A percentile compares a stretch with the other conserved stretches of the same genome.
Conservation (phyloP, 2,797 vertebrate genomes). For the Smutsia gigantea region DNA sequence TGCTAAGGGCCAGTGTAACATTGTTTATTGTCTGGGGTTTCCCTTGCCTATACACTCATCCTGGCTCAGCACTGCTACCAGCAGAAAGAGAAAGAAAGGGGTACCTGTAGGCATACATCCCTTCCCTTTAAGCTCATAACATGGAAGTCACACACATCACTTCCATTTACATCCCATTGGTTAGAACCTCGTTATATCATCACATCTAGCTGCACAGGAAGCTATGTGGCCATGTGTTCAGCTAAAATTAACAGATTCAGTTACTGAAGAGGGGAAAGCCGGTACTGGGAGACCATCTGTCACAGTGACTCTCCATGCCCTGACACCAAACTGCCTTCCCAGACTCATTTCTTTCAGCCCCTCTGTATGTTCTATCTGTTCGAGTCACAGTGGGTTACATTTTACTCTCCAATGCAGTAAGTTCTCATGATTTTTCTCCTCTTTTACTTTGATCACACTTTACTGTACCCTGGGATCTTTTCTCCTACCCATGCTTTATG, state of each 20-base stretch:
- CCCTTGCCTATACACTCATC: neutral
- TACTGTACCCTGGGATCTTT: neutral
- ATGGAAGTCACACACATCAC: neutral
- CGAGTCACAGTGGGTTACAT: neutral
- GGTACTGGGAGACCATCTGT: neutral
- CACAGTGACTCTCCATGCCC: neutral
- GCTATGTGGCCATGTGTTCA: neutral
- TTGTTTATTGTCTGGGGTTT: neutral
- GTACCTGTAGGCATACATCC: neutral
- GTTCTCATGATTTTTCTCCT: neutral
- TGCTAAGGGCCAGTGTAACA: neutral
- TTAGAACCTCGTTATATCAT: neutral
- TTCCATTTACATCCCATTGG: neutral
- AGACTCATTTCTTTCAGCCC: neutral
- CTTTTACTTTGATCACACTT: neutral
- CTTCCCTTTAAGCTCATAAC: neutral
- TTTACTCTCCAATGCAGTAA: neutral
- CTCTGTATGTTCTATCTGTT: neutral
- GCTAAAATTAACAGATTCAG: neutral
- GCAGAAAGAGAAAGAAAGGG: neutral
- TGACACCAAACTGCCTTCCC: neutral
- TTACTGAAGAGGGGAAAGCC: neutral
- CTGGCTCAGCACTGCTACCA: neutral
- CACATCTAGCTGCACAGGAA: neutral
- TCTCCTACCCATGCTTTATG: neutral